Percentiles rank a stretch among this genome's conserved stretches.
These are phyloP conservation scores for Oreocharis arfaki DNA, from an alignment of 2,113 vertebrate species.

Conservation along the genomic window DNA sequence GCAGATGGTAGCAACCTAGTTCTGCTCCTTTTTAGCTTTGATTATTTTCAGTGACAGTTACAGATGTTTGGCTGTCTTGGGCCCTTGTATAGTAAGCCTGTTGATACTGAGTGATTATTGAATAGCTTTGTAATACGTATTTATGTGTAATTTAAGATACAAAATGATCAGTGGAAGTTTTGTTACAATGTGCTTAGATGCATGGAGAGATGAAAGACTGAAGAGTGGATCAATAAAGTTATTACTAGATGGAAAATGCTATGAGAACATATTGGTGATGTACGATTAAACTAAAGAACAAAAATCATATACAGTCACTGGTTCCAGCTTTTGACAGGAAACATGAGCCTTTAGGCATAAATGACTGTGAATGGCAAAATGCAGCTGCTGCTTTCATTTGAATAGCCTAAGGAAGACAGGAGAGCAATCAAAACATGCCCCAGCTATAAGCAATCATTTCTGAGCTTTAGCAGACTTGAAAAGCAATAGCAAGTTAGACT, in stretches of 20 bases:
- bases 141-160: slow-evolving; percentile 12
- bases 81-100: neutral
- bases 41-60: neutral
- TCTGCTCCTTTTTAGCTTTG: neutral
- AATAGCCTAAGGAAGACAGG: slow-evolving; percentile 43
- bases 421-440: slow-evolving; percentile 27
- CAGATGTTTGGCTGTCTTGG: neutral
- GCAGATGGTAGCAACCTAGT: neutral
- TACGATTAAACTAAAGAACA: slow-evolving; percentile 7
- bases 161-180: slow-evolving; percentile 6
- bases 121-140: neutral
- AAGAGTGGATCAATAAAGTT: slow-evolving; percentile 32
- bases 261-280: slow-evolving; percentile 14
- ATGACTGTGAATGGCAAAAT: slow-evolving; percentile 40
- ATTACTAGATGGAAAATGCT: slow-evolving; percentile 51
- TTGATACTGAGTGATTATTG: neutral
- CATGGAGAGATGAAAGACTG: neutral
- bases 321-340: slow-evolving; percentile 55
- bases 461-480: neutral
- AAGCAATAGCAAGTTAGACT: neutral
- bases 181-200: neutral
- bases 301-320: slow-evolving; percentile 33
- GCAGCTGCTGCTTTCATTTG: slow-evolving; percentile 57
- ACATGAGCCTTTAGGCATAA: slow-evolving; percentile 47
- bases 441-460: slow-evolving; percentile 18